Evolutionary conservation across 2,113 vertebrate species (phyloP).

Genomic region (Nannospalax galili): DNA sequence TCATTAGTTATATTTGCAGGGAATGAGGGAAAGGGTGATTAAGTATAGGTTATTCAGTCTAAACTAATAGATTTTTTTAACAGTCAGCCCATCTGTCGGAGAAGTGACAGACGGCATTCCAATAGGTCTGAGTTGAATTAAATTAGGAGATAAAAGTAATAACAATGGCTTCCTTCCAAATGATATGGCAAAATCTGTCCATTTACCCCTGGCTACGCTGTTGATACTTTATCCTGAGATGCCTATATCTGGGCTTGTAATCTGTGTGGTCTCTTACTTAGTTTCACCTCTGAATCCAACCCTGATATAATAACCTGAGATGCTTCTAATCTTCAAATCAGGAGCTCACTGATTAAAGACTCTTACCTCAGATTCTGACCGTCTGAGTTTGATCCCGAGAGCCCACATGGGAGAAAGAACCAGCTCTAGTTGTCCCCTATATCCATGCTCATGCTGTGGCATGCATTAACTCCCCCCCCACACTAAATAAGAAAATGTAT

Average conservation of each 20-base stretch:
- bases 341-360: neutral
- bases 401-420: neutral
- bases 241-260: constrained; percentile 29
- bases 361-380: neutral
- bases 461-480: too few relatives aligned
- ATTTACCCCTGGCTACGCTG: neutral
- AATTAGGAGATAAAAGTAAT: constrained; percentile 77
- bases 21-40: constrained; percentile 41
- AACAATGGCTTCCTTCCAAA: constrained; percentile 71
- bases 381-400: neutral
- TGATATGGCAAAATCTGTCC: constrained; percentile 40
- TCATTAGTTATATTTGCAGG: constrained; percentile 46
- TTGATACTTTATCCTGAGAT: constrained; percentile 17
- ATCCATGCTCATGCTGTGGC: too few relatives aligned
- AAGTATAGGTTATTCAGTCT: constrained; percentile 68
- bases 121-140: constrained; percentile 68
- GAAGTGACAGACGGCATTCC: constrained; percentile 65
- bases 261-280: neutral
- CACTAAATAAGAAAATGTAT: too few relatives aligned
- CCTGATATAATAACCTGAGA: neutral
- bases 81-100: constrained; percentile 72
- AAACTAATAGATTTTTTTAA: constrained; percentile 63
- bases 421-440: too few relatives aligned
- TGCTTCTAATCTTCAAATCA: constrained; percentile 58
- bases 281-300: neutral